These are phyloP conservation scores for crab-eating macaque (Macaca fascicularis) DNA, from an alignment of 2,113 vertebrate genomes.

Conservation along the genomic window T2T-MFA8v1.1 NC_088394.1:51565001-51565500, in stretches of 20 bases:
- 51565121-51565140: not conserved
- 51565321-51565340: not conserved
- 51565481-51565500: too few relatives aligned
- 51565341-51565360: not conserved
- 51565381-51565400: not conserved
- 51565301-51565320: not conserved
- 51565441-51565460: too few relatives aligned
- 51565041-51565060: not conserved
- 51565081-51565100: not conserved
- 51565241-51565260: not conserved
- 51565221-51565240: not conserved
- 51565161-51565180: constrained; percentile 11
- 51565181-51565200: not conserved
- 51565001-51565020: not conserved
- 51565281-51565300: not conserved
- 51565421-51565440: too few relatives aligned
- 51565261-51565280: not conserved
- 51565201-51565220: not conserved
- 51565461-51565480: too few relatives aligned
- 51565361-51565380: not conserved
- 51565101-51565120: not conserved
- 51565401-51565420: too few relatives aligned
- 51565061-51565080: not conserved
- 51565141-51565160: not conserved
- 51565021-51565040: not conserved